Percentiles rank a stretch among this genome's conserved stretches.
Evolutionary conservation across 1,140 invertebrate species (phyloP).

Genomic region (Cataglyphis hispanica): DNA sequence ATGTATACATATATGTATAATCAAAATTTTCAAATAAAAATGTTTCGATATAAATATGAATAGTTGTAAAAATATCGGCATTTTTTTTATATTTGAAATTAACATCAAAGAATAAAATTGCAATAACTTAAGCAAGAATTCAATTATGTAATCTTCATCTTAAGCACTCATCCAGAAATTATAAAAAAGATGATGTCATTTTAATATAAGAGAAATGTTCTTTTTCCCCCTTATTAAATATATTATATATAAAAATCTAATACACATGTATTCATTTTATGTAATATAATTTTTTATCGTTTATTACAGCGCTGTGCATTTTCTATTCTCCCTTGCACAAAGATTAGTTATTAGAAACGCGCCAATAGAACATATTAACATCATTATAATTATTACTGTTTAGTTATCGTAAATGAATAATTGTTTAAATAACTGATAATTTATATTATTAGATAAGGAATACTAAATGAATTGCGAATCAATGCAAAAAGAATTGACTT

Average conservation of each 20-base stretch:
- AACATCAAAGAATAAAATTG: background rate
- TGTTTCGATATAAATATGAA: background rate
- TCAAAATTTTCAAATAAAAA: background rate
- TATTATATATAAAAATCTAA: conserved; percentile 2
- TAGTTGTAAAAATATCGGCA: background rate
- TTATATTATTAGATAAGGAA: conserved; percentile 68
- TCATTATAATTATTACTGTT: background rate
- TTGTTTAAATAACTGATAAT: conserved; percentile 45
- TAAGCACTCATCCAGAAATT: background rate
- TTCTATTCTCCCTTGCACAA: background rate
- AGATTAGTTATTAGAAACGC: background rate
- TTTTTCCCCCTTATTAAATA: background rate
- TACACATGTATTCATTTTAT: background rate
- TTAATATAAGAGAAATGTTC: too few species aligned
- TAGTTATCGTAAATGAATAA: background rate
- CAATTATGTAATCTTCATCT: background rate
- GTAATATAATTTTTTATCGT: background rate
- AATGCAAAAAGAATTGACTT: conserved; percentile 60
- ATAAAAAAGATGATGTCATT: background rate
- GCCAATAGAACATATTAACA: background rate
- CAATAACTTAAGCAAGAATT: background rate
- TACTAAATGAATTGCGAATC: conserved; percentile 63
- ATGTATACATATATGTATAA: background rate
- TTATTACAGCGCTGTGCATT: background rate
- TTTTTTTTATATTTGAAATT: background rate